Evolutionary conservation across 2,113 vertebrate genomes (phyloP).

Genomic region (Genyomyrus donnyi): DNA sequence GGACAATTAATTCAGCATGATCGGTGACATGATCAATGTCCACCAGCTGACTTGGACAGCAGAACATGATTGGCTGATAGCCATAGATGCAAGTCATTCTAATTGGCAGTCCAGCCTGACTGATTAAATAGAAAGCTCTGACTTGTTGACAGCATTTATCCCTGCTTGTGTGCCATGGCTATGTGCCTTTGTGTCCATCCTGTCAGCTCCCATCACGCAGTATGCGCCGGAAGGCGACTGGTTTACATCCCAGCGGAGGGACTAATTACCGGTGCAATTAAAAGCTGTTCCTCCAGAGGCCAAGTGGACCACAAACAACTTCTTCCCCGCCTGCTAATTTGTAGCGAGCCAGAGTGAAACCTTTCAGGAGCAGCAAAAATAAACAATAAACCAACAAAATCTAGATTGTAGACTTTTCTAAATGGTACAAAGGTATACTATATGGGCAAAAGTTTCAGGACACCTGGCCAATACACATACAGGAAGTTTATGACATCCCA

Average conservation of each 20-base stretch:
- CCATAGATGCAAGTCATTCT: background rate
- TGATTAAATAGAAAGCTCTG: background rate
- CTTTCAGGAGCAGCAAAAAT: background rate
- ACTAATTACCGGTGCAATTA: slow-evolving; percentile 1
- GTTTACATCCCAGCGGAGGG: background rate
- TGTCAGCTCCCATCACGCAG: background rate
- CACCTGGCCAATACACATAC: background rate
- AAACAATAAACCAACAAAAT: background rate
- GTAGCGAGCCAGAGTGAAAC: background rate
- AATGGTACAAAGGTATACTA: background rate
- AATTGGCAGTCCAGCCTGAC: background rate
- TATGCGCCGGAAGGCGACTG: background rate
- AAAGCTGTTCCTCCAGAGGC: background rate
- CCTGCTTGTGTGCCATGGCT: background rate
- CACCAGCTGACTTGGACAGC: background rate
- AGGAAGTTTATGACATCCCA: background rate
- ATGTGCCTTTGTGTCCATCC: background rate
- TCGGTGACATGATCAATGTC: background rate
- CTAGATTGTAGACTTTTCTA: background rate
- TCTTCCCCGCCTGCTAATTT: background rate
- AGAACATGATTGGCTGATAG: background rate
- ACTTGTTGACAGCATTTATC: background rate
- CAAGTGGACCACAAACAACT: background rate
- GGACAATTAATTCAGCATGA: background rate
- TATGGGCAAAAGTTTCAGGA: background rate